These are phyloP conservation scores for Scleropages formosus DNA, from an alignment of 2,797 vertebrate species.

Conservation along the genomic window DNA sequence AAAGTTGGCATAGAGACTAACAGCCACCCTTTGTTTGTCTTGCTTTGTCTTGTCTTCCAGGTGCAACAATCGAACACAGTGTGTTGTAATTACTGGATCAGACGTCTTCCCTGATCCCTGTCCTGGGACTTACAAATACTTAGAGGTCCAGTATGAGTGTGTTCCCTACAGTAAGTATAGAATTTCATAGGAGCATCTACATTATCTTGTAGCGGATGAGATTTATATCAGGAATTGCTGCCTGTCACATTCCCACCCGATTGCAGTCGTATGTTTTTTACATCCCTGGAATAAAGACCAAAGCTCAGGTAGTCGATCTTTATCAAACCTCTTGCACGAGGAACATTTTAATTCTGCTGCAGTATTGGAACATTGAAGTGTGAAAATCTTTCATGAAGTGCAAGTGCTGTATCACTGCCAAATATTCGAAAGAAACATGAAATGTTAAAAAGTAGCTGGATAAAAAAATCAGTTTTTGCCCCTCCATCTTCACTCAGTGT, in stretches of 20 bases:
- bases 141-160: slow-evolving; percentile 99
- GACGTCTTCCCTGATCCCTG: slow-evolving; percentile 99
- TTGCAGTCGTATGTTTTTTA: not conserved
- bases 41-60: slow-evolving; percentile 70
- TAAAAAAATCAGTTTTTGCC: too few relatives aligned
- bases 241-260: not conserved
- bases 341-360: not conserved
- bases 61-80: slow-evolving; percentile 99
- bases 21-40: slow-evolving; percentile 44
- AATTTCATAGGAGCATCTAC: slow-evolving; percentile 19
- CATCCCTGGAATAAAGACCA: slow-evolving; percentile 3
- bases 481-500: too few relatives aligned
- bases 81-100: slow-evolving; percentile 97
- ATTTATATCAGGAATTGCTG: not conserved
- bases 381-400: too few relatives aligned
- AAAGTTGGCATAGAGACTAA: not conserved
- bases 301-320: too few relatives aligned
- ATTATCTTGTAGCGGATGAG: not conserved
- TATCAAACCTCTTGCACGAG: not conserved
- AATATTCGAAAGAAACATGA: too few relatives aligned
- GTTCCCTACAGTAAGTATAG: slow-evolving; percentile 99
- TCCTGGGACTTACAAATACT: slow-evolving; percentile 98
- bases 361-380: too few relatives aligned
- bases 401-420: too few relatives aligned
- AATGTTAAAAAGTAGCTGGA: too few relatives aligned